Evolutionary conservation across 92 coral and sea anemone species (phyloP), one percentile per base, ranked within the genome.

Genomic region (Bergia sp.): DNA sequence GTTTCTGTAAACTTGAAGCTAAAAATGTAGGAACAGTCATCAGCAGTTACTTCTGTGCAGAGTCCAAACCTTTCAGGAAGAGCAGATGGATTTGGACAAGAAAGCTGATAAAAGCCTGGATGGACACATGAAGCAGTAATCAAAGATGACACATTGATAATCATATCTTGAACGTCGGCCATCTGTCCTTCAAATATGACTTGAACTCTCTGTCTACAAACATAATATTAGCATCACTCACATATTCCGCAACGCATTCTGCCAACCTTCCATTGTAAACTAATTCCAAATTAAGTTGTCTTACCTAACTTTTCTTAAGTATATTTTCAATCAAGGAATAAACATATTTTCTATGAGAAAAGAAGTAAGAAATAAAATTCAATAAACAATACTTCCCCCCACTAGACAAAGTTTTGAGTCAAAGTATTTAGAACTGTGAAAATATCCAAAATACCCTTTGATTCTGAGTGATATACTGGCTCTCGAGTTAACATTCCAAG

Each of bases 21-120:
- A 42, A 50, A 64, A 15, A 87, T 41, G 65, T 72, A 87, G 37
- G 72, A 61, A 58, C 78, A 75, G 7, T 85, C 90, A 78, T 87
- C 53, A 11, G 58, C 76, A 5, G 55, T 79, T 11, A 61, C 67
- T 61, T 61, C 67, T 61, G 12, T 61, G 67, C 9, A 61, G 20
- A 61, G 67, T 61, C 20, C 67, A n/a, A 61, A 61, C 18, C 12
- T n/a, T 61, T 61, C 18, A 2, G 67, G 67, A 61, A 61, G 67
- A n/a, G 6, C 67, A 61, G 2, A 16, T 16, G 67, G 20, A 61
- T 61, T 61, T 29, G 29, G 29, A 61, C 67, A 11, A 1, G 67
- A 4, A n/a, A 61, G 67, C 18, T n/a, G 67, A 61, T 61, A 61
- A 61, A 61, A 61, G 18, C 67, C 67, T 16, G 67, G 67, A 61